Evolutionary conservation across 2,113 vertebrate species (phyloP).

Genomic region (Bujurquina vittata): DNA sequence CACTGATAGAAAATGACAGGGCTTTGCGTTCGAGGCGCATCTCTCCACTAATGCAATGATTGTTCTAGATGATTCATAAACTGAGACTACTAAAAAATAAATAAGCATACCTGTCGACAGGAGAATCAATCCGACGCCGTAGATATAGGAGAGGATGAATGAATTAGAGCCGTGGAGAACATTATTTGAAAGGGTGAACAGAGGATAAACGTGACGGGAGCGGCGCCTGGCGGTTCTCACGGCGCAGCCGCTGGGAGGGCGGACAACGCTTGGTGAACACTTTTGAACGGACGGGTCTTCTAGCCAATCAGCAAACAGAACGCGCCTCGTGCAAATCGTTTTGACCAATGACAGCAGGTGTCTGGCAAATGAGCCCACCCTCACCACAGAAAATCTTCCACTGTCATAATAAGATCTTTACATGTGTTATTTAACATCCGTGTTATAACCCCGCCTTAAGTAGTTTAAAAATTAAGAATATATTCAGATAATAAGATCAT

Average conservation of each 20-base stretch:
- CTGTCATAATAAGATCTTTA: constrained; percentile 2
- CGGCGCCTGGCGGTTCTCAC: constrained; percentile 63
- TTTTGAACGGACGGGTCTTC: not conserved
- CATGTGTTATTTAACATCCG: not conserved
- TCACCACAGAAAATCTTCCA: constrained; percentile 31
- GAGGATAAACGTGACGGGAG: constrained; percentile 51
- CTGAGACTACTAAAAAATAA: not conserved
- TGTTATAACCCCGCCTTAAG: not conserved
- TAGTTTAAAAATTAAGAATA: not conserved
- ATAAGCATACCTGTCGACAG: constrained; percentile 55
- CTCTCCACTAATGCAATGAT: not conserved
- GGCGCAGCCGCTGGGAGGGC: constrained; percentile 55
- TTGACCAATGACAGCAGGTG: constrained; percentile 56
- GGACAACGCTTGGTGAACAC: not conserved
- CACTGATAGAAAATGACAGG: not conserved
- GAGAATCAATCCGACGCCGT: constrained; percentile 49
- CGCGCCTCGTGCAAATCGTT: not conserved
- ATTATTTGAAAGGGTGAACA: constrained; percentile 58
- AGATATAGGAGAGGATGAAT: not conserved
- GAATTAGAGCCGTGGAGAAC: constrained; percentile 14
- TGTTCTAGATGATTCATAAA: not conserved
- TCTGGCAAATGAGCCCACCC: not conserved
- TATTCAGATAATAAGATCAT: not conserved
- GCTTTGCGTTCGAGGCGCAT: constrained; percentile 13
- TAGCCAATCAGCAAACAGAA: constrained; percentile 67